phyloP scores from a whole-genome alignment of 2,113 vertebrate species.

The Nothoprocta perdicaria region DNA sequence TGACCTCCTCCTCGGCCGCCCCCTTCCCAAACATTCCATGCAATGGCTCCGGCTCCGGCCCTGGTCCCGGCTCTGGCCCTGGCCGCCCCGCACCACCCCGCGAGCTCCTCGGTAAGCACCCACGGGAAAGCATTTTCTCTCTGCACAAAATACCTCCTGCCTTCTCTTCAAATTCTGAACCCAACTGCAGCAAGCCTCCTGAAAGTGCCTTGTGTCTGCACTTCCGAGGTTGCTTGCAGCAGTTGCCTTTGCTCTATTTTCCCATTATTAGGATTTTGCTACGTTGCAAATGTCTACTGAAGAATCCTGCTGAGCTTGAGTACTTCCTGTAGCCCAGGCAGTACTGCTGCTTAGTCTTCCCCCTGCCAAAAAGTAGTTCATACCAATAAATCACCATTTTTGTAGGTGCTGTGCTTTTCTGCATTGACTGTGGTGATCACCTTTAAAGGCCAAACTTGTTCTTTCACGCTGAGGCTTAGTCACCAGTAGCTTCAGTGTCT shows the following conservation, averaged over 20 bases:
- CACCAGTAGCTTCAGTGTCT: not conserved
- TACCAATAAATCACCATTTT: not conserved
- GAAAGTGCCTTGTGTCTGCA: not conserved
- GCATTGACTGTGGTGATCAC: not conserved
- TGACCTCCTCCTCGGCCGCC: conserved; percentile 85
- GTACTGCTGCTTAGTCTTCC: not conserved
- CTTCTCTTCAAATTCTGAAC: not conserved
- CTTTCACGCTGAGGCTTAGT: conserved; percentile 9
- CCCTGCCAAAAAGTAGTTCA: not conserved
- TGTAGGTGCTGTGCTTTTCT: not conserved
- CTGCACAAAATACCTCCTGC: not conserved
- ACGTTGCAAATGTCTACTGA: not conserved
- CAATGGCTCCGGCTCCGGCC: conserved; percentile 78
- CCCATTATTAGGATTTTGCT: not conserved
- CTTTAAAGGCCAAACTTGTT: not conserved
- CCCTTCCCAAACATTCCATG: conserved; percentile 97
- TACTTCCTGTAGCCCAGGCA: not conserved
- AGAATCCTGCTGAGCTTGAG: not conserved
- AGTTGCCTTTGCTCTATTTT: not conserved
- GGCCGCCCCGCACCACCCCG: conserved; percentile 80
- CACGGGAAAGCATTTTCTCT: not conserved
- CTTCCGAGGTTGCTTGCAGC: not conserved
- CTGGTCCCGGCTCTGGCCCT: too few species aligned
- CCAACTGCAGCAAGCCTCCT: not conserved
- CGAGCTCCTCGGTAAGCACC: conserved; percentile 87